Percentiles rank a stretch among this genome's conserved stretches.
Evolutionary conservation across 2,888 invertebrate genomes (phyloP).

Genomic region (Acholoe squamosa): DNA sequence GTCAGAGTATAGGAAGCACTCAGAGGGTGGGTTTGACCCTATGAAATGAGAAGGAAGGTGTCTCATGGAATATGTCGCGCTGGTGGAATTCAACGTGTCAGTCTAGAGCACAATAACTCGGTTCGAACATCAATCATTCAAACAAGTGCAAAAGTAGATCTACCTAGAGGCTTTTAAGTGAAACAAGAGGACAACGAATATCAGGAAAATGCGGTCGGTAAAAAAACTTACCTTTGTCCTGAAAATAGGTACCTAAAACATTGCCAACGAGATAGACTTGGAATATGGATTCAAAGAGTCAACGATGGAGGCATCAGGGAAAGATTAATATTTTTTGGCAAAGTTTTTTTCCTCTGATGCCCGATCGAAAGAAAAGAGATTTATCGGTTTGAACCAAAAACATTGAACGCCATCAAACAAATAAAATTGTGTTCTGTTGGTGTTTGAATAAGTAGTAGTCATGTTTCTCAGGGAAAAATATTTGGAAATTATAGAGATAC

Average conservation of each 20-base stretch:
- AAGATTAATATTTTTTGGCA: background rate
- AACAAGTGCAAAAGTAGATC: constrained; percentile 61
- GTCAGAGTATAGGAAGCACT: constrained; percentile 13
- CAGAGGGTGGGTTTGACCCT: constrained; percentile 44
- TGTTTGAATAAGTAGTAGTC: background rate
- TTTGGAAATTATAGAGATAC: constrained; percentile 13
- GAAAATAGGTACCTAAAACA: constrained; percentile 64
- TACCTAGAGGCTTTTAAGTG: constrained; percentile 60
- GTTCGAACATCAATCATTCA: constrained; percentile 58
- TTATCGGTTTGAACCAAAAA: constrained; percentile 15
- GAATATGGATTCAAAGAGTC: constrained; percentile 52
- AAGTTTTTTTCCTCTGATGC: background rate
- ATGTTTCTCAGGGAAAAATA: constrained; percentile 12
- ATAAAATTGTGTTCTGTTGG: background rate
- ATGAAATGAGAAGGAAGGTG: constrained; percentile 62
- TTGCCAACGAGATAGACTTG: constrained; percentile 60
- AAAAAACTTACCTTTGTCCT: constrained; percentile 64
- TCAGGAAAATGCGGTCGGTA: constrained; percentile 37
- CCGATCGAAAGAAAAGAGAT: background rate
- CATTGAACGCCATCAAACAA: constrained; percentile 21
- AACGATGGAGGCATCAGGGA: background rate
- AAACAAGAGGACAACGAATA: constrained; percentile 60
- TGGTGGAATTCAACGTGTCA: constrained; percentile 52
- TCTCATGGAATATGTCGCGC: constrained; percentile 24
- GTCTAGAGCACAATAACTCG: constrained; percentile 55